These are phyloP conservation scores for Eunapius fragilis DNA, from an alignment of 37 sponge, comb jelly and placozoan genomes.

Conservation along the genomic window DNA sequence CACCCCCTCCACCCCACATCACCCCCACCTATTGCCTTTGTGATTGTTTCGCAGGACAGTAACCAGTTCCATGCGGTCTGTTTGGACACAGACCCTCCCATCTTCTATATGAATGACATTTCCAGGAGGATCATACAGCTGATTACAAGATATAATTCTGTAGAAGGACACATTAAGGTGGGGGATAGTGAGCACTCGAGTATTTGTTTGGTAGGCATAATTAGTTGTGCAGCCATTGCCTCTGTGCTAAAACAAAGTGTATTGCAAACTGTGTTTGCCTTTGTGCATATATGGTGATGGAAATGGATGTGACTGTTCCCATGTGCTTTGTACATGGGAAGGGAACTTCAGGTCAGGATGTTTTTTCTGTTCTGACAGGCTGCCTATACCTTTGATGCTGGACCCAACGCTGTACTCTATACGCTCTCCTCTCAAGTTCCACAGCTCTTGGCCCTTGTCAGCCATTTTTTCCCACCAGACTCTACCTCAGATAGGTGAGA, in stretches of 20 bases:
- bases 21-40: too few relatives aligned
- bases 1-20: too few relatives aligned
- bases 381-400: conserved; percentile 99
- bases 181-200: too few relatives aligned
- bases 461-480: conserved; percentile 68
- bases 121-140: conserved; percentile 81
- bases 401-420: conserved; percentile 96
- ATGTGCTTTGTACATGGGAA: too few relatives aligned
- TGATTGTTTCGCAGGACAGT: conserved; percentile 92
- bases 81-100: conserved; percentile 96
- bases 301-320: background rate
- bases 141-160: conserved; percentile 82
- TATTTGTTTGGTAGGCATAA: too few relatives aligned
- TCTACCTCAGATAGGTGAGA: conserved; percentile 6
- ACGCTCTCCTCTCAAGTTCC: conserved; percentile 47
- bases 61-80: conserved; percentile 99
- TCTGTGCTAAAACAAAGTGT: too few relatives aligned
- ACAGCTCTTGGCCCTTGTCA: conserved; percentile 59
- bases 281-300: too few relatives aligned
- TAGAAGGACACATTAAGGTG: conserved; percentile 62
- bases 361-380: conserved; percentile 27
- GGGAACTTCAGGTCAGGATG: too few relatives aligned
- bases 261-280: background rate
- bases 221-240: too few relatives aligned
- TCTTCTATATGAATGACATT: conserved; percentile 89